Percentiles rank a stretch among this genome's conserved stretches.
These are phyloP conservation scores for Rhagoletis zephyria DNA, from an alignment of 1,140 invertebrate species.

Conservation along the genomic window DNA sequence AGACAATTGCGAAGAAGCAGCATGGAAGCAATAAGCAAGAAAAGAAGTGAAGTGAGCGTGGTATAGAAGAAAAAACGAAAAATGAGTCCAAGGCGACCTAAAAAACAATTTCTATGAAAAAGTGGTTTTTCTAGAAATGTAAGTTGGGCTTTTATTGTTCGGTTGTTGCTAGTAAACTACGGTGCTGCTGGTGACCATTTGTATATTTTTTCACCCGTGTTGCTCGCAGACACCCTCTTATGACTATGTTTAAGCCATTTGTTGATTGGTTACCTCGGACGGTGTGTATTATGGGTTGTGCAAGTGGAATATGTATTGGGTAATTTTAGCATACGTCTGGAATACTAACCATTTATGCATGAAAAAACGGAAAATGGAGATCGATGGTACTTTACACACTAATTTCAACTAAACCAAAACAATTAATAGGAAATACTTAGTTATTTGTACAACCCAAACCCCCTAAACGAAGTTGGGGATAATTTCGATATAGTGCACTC, in stretches of 20 bases:
- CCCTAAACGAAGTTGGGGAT: no score
- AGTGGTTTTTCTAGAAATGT: conserved; percentile 58
- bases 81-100: conserved; percentile 57
- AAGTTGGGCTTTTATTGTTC: conserved; percentile 51
- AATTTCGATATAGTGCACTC: no score
- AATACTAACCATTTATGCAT: no score
- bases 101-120: conserved; percentile 57
- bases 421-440: no score
- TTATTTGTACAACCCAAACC: no score
- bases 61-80: conserved; percentile 42
- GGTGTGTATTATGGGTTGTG: conserved; percentile 11
- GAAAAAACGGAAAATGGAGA: no score
- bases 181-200: conserved; percentile 13
- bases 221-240: background rate
- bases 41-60: conserved; percentile 45
- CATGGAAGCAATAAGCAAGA: conserved; percentile 16
- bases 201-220: background rate
- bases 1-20: conserved; percentile 33
- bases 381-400: no score
- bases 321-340: background rate
- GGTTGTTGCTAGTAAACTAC: conserved; percentile 47
- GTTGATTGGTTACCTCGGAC: background rate
- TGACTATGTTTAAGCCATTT: conserved; percentile 26
- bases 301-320: conserved; percentile 6
- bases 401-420: no score